phyloP scores from a whole-genome alignment of 2,888 invertebrate genomes.

The Mythimna impura region DNA sequence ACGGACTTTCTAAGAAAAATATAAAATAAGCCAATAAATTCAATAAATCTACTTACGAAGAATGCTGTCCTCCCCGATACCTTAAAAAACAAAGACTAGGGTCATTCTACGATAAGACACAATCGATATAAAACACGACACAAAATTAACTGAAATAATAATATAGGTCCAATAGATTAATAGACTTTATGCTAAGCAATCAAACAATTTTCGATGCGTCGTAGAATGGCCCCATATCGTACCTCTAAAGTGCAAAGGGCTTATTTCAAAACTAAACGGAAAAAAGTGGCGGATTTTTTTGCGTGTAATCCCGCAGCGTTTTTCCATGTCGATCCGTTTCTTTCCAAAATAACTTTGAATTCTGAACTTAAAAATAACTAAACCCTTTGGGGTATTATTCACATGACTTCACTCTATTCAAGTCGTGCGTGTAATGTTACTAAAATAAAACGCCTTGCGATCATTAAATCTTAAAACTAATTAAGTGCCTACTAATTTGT shows the following conservation, averaged over 20 bases:
- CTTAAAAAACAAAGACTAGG: constrained; percentile 53
- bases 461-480: neutral
- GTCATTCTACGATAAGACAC: constrained; percentile 55
- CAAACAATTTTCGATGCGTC: constrained; percentile 13
- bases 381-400: constrained; percentile 15
- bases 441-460: neutral
- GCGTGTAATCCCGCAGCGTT: neutral
- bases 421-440: neutral
- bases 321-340: neutral
- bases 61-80: constrained; percentile 58
- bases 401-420: constrained; percentile 23
- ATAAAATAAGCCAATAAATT: neutral
- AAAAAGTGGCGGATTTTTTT: neutral
- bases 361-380: constrained; percentile 23
- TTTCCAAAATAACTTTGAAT: constrained; percentile 1
- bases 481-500: neutral
- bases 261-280: neutral
- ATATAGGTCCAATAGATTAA: too few species aligned
- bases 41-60: constrained; percentile 49
- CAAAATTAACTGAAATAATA: neutral
- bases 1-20: neutral
- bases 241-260: neutral
- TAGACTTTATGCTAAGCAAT: too few species aligned
- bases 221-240: constrained; percentile 41
- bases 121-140: constrained; percentile 24